A percentile compares a stretch with the other conserved stretches of the same genome.
phyloP scores from a whole-genome alignment of 1,140 invertebrate genomes.

The Eulimnadia texana region DNA sequence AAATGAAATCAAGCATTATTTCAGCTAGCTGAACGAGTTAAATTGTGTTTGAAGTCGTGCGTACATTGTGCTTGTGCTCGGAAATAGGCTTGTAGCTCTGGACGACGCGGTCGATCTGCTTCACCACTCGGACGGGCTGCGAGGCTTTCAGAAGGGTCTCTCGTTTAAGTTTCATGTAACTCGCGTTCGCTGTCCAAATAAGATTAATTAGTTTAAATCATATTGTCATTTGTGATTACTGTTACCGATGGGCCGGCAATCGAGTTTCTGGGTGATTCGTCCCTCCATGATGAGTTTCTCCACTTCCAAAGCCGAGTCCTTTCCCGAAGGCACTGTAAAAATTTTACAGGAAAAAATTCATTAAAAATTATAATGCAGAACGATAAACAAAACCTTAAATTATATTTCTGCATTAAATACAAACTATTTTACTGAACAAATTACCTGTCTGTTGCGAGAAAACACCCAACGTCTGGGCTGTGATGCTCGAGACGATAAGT shows the following conservation, averaged over 20 bases:
- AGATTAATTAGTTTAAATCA: neutral
- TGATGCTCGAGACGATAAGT: conserved; percentile 73
- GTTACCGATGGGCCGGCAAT: conserved; percentile 70
- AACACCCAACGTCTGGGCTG: conserved; percentile 71
- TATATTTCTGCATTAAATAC: too few relatives aligned
- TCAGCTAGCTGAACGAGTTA: neutral
- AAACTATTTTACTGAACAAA: too few relatives aligned
- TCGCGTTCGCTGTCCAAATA: conserved; percentile 44
- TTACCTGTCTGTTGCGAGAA: conserved; percentile 65
- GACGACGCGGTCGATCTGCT: conserved; percentile 63
- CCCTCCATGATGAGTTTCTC: conserved; percentile 83
- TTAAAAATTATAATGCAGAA: neutral
- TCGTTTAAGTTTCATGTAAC: conserved; percentile 78
- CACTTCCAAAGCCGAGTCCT: conserved; percentile 51
- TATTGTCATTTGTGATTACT: neutral
- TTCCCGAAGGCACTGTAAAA: conserved; percentile 37
- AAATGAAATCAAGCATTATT: neutral
- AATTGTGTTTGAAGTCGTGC: conserved; percentile 21
- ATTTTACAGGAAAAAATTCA: conserved; percentile 11
- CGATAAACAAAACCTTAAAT: too few relatives aligned
- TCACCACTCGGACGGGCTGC: conserved; percentile 56
- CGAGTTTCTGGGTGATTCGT: conserved; percentile 81
- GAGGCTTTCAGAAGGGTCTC: conserved; percentile 71
- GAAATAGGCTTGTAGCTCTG: conserved; percentile 76
- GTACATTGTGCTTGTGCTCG: conserved; percentile 77